phyloP scores from a whole-genome alignment of 1,140 invertebrate genomes.

The Metopolophium dirhodum region DNA sequence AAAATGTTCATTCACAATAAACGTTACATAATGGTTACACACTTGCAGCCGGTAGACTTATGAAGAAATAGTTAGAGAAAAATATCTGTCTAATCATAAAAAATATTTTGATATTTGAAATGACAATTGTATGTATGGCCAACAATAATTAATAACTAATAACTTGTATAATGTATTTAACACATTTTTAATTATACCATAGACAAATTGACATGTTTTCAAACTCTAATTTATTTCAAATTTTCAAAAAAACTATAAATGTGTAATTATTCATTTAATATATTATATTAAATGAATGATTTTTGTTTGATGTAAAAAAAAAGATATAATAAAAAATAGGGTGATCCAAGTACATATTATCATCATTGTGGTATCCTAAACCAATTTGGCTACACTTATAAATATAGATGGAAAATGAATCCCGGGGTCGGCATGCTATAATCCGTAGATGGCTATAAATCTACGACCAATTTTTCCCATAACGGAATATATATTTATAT shows the following conservation, averaged over 20 bases:
- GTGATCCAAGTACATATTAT: not conserved
- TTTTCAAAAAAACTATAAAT: not conserved
- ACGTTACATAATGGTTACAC: not conserved
- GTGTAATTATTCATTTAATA: not conserved
- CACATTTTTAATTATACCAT: not conserved
- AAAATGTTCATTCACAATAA: not conserved
- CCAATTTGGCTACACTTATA: slow-evolving; percentile 44
- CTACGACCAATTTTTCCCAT: slow-evolving; percentile 30
- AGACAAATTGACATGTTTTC: not conserved
- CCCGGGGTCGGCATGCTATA: not conserved
- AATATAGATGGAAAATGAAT: slow-evolving; percentile 56
- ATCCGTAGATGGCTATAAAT: slow-evolving; percentile 40
- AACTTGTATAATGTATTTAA: not conserved
- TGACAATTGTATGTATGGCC: not conserved
- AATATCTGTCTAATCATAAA: not conserved
- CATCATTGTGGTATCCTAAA: slow-evolving; percentile 11
- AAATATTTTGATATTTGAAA: not conserved
- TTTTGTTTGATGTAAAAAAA: slow-evolving; percentile 9
- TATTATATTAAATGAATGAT: not conserved
- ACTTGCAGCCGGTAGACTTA: not conserved
- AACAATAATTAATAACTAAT: not conserved
- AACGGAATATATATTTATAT: slow-evolving; percentile 5
- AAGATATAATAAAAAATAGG: not conserved
- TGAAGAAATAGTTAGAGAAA: no score
- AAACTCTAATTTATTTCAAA: not conserved